Evolutionary conservation across 2,113 vertebrate species (phyloP).

Genomic region (Phylloscopus whistleri): DNA sequence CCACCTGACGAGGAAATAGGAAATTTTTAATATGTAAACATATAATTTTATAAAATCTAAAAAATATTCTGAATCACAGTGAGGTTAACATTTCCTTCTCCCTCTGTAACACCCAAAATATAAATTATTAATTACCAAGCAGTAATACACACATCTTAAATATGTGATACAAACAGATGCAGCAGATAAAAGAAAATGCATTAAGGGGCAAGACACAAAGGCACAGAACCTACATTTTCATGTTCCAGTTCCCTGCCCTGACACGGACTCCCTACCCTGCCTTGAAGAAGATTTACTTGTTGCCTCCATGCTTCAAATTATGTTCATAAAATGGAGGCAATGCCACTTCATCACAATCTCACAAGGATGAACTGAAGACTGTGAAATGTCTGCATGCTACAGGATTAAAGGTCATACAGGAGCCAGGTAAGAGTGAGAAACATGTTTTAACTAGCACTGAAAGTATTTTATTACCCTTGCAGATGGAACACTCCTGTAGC

Average conservation of each 20-base stretch:
- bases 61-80: background rate
- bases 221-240: background rate
- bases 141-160: background rate
- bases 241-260: background rate
- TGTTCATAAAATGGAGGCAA: background rate
- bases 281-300: background rate
- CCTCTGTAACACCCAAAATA: background rate
- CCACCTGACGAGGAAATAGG: background rate
- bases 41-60: background rate
- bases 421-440: background rate
- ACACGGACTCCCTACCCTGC: accelerated
- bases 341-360: background rate
- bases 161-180: background rate
- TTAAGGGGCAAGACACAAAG: background rate
- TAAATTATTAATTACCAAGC: background rate
- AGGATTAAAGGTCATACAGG: background rate
- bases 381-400: background rate
- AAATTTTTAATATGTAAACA: background rate
- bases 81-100: background rate
- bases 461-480: background rate
- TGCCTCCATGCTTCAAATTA: background rate
- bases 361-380: background rate
- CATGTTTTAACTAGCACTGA: background rate
- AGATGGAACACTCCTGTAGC: background rate
- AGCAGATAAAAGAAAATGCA: background rate